Evolutionary conservation across 2,888 invertebrate species (phyloP), one percentile per base, ranked within the genome.

Genomic region (Chymomyza fuscimana): DNA sequence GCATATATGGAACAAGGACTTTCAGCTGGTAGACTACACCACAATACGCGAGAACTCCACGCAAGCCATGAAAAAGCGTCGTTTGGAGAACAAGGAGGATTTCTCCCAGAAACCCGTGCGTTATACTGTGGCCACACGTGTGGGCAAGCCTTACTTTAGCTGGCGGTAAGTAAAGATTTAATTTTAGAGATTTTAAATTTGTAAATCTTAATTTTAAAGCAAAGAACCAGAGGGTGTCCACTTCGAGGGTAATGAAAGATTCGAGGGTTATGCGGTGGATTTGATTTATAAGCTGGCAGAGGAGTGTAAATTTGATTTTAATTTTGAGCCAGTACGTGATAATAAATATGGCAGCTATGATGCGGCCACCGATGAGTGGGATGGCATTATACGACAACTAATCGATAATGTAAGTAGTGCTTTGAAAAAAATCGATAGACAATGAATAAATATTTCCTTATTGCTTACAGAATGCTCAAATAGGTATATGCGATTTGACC

Each of bases 401-500:
- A 92, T 96, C 52, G 96, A 96, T 89, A 93, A 94, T 91, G 96
- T 96, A 92, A 91, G 93, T 77, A 22, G 15, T 22, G 29, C 10
- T 36, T 25, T 7, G 9, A 50, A 40, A 25, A 29, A 10, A 50
- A 22, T 29, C 32, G 25, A 10, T 29, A 25, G 59, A 22, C 15
- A 2, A 29, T 29, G 15, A 5, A n/a, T 0, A 50, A 29, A 2
- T 5, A 15, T 5, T 22, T 16, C 10, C 25, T 22, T 22, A 15
- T 25, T 22, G 51, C n/a, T 16, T 32, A 52, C 93, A 98, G 98
- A 96, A 96, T 93, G 98, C 98, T 16, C 98, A 98, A 91, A 93
- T 99, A 79, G 98, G 98, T 1, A 96, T 99, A 72, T 99, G 98
- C 84, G 98, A 99, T 90, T 93, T 99, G 81, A 99, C 99, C 10